These are phyloP conservation scores for Petrolisthes cinctipes DNA, from an alignment of 2,888 invertebrate genomes.

Conservation along the genomic window DNA sequence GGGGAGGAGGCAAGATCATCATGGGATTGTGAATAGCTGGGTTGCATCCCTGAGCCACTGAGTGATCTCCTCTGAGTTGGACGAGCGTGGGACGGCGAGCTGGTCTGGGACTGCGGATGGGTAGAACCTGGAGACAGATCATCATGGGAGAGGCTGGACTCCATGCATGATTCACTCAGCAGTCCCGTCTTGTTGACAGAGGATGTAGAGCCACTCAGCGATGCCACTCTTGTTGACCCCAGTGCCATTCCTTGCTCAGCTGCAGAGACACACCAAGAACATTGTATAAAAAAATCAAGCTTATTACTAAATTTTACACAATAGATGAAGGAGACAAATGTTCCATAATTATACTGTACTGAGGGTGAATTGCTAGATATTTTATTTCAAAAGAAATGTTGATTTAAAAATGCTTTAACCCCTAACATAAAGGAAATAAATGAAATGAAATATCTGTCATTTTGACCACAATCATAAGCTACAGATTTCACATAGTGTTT, in stretches of 20 bases:
- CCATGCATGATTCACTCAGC: too few species aligned
- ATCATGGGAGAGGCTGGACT: slow-evolving; percentile 5
- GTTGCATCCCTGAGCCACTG: background rate
- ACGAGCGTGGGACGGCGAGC: background rate
- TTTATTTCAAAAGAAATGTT: too few species aligned
- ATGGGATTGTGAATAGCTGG: background rate
- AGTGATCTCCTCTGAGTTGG: background rate
- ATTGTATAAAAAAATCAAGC: too few species aligned
- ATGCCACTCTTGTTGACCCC: slow-evolving; percentile 37
- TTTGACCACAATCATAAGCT: too few species aligned
- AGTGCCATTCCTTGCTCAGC: slow-evolving; percentile 38
- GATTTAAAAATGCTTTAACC: too few species aligned
- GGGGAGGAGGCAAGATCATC: background rate
- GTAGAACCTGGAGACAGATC: background rate
- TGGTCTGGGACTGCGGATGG: background rate
- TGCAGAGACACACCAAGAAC: background rate
- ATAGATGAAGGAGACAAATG: too few species aligned
- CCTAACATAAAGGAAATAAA: too few species aligned
- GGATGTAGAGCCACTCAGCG: slow-evolving; percentile 31
- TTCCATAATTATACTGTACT: too few species aligned
- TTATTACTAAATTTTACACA: too few species aligned
- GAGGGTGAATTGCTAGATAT: too few species aligned
- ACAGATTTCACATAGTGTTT: too few species aligned
- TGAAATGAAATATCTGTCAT: too few species aligned
- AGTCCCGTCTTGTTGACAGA: slow-evolving; percentile 12